These are phyloP conservation scores for Percopsis omiscomaycus DNA, from an alignment of 2,797 vertebrate species.

Conservation along the genomic window DNA sequence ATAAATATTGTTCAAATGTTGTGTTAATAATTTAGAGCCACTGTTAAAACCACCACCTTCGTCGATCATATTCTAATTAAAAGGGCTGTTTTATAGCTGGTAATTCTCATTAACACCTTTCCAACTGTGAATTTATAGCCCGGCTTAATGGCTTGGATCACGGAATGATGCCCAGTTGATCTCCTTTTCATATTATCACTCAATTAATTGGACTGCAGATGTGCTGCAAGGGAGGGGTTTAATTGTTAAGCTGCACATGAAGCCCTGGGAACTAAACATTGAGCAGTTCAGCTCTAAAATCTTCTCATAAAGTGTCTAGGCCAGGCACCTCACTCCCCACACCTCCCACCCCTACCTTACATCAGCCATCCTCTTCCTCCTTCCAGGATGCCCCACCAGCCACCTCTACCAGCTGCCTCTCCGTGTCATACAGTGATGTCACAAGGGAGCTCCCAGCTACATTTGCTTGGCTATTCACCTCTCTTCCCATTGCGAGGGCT, in stretches of 20 bases:
- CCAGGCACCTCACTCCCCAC: constrained; percentile 41
- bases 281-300: constrained; percentile 35
- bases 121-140: constrained; percentile 43
- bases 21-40: constrained; percentile 6
- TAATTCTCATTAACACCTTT: constrained; percentile 38
- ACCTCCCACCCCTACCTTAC: constrained; percentile 36
- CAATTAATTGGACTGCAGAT: constrained; percentile 17
- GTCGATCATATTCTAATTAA: constrained; percentile 15
- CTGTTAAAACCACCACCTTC: background rate
- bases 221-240: constrained; percentile 29
- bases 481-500: constrained; percentile 50
- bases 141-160: constrained; percentile 18
- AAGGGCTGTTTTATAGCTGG: constrained; percentile 18
- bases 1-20: constrained; percentile 13
- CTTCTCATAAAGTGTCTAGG: constrained; percentile 28
- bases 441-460: constrained; percentile 39
- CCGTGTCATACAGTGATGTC: constrained; percentile 40
- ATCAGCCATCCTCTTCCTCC: constrained; percentile 38
- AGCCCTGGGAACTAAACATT: constrained; percentile 26
- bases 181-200: constrained; percentile 31
- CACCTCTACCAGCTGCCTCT: constrained; percentile 23
- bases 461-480: constrained; percentile 52
- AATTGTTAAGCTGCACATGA: constrained; percentile 14
- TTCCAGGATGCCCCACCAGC: constrained; percentile 39
- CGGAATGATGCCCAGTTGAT: constrained; percentile 25